Base-by-base conservation (phyloP, 2,797 vertebrate genomes). In the Anisognathus igniventris region DNA sequence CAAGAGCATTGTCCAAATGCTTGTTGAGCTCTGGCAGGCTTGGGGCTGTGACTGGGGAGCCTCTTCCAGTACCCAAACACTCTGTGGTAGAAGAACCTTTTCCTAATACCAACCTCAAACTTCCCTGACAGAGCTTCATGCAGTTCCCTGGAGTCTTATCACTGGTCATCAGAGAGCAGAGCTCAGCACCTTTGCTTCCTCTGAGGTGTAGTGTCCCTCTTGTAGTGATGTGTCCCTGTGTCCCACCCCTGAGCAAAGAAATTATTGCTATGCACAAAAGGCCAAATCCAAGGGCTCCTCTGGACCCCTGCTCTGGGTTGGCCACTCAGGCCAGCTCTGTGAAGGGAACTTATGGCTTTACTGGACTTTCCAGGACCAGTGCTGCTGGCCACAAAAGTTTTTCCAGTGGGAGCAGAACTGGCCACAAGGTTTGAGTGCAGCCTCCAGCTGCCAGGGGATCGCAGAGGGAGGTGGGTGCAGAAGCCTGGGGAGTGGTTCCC, bases 101-200 rank as follows among this genome's bases (percentile, higher is more conserved):
- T 28, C 15, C 30, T 23, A 21, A 35, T 20, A 71, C 5, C 45
- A 28, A 6, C 30, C 39, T 83, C 35, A 53, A 18, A 23, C 33
- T 33, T 39, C n/a, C 5, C 45, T 39, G 22, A 28, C 8, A 16
- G n/a, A 53, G 15, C 18, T 58, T 65, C 13, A 6, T 31, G 44
- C 45, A 28, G 19, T 12, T 65, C 33, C 25, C 44, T 45, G 0
- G 0, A 11, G 25, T 31, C 10, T 33, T 35, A 28, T 7, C 8
- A 3, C 8, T 27, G 57, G 21, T 35, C 54, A 67, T 5, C 35
- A 47, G 14, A 45, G 39, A 64, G 21, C 22, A 71, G 45, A 71
- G 31, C 15, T 58, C 72, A 28, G 58, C 33, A 71, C 33, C 15
- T 53, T 24, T 45, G 30, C 30, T 65, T 40, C 22, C 13, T 12